Base-by-base conservation (phyloP, 2,888 invertebrate genomes). In the Caradrina kadenii region DNA sequence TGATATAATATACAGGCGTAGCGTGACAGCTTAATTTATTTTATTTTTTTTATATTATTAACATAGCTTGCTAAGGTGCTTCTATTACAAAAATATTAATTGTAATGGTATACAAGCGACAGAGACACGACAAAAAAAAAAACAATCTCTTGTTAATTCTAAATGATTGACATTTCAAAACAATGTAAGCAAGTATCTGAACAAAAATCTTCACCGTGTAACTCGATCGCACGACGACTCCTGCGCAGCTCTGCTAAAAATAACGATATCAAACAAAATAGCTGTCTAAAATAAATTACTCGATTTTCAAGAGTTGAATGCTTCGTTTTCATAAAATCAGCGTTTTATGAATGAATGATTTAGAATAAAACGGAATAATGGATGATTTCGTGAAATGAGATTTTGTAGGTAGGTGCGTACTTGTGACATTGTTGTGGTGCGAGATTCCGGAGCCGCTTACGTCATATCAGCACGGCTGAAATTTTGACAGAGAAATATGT, bases 211-310 rank as follows among this genome's bases (percentile, higher is more conserved):
- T 15, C n/a, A n/a, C 19, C 7, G 39, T 42, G 83, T 63, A 80
- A 80, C 52, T 49, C 61, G 70, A 82, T 70, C 65, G 63, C 58
- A 17, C 60, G 35, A n/a, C 45, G 22, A 39, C 52, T 50, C 69
- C 21, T 35, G 59, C 48, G 58, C 56, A 58, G 58, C 56, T 55
- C 11, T 1, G 10, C 39, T 56, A 66, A 77, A 82, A 80, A 81
- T 80, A 82, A 69, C 62, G 8, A 54, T 26, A 70, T 79, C 70
- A 63, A 73, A 79, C 63, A 79, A 82, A 81, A 68, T 80, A 63
- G 64, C 58, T 17, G 54, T 58, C 76, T 60, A 50, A 76, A 79
- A 79, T 65, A 74, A 77, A 79, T 59, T 61, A 31, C n/a, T 7
- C 26, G 35, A 68, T 70, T 62, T 56, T 56, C 48, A 59, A 17